Base-by-base conservation (phyloP, 2,888 invertebrate species). In the Alentia gelatinosa region DNA sequence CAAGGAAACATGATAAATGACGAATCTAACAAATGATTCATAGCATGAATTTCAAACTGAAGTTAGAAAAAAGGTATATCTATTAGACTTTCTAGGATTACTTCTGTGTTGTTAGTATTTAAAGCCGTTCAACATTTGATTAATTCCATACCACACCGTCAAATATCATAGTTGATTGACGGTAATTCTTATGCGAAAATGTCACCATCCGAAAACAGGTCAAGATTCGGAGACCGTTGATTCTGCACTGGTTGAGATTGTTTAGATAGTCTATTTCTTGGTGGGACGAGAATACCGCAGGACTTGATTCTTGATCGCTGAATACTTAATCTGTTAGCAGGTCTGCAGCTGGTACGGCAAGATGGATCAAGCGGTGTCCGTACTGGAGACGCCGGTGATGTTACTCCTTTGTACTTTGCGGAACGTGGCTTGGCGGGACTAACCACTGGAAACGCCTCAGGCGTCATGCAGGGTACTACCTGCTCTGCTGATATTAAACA, bases 401-500 rank as follows among this genome's bases (percentile, higher is more conserved):
- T 79, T 7, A 79, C 79, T 15, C 79, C 79, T 35, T 39, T 12
- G 39, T 39, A 79, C 79, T 37, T 5, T 19, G 79, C 79, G 19
- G 79, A 79, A 15, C 15, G 12, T 15, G 79, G 79, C 39, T 79
- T 79, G 79, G 79, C 79, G 19, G 79, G 79, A 23, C 79, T 79
- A 15, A 39, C 79, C 79, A 19, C 0, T 39, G 79, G 79, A 0
- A 39, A 15, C 9, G 79, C 7, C 37, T n/a, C 35, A 19, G 79
- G 79, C 37, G n/a, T 79, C 39, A 79, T 37, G 39, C 79, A 79
- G 23, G 79, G 79, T 15, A 79, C 79, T n/a, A 79, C 39, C 39
- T 79, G 79, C 39, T 79, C 79, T 79, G 79, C 5, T 9, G 9
- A 19, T 9, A 47, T 19, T 12, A 19, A 47, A 47, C n/a, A n/a